Evolutionary conservation across 92 coral and sea anemone species (phyloP).

Genomic region (Porites cylindrica): DNA sequence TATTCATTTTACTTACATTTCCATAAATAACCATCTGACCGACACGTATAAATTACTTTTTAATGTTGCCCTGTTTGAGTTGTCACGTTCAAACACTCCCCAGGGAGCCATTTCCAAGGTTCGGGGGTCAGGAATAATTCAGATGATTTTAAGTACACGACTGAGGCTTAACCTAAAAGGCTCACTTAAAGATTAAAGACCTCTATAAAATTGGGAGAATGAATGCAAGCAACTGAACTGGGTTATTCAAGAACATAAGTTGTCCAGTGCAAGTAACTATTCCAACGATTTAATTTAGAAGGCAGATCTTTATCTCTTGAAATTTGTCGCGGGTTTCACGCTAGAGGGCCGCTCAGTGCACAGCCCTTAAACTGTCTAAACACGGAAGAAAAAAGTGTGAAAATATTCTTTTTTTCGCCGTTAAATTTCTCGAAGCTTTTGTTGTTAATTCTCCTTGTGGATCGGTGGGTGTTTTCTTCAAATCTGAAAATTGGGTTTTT

Average conservation of each 20-base stretch:
- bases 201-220: no score
- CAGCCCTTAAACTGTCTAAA: no score
- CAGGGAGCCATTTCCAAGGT: not conserved
- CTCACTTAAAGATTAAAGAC: no score
- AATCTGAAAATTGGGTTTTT: no score
- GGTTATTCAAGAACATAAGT: no score
- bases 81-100: not conserved
- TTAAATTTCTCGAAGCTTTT: not conserved
- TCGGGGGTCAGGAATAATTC: not conserved
- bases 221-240: no score
- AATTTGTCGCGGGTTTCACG: not conserved
- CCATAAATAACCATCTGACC: slow-evolving; percentile 3
- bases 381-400: no score
- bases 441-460: no score
- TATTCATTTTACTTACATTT: slow-evolving; percentile 25
- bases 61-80: not conserved
- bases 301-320: not conserved
- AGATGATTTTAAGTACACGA: no score
- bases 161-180: no score
- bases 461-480: no score
- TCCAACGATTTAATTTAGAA: not conserved
- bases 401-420: not conserved
- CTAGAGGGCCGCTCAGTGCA: not conserved
- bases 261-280: not conserved
- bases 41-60: not conserved